Base-by-base conservation (phyloP, 2,113 vertebrate species). In the Microtus richardsoni region DNA sequence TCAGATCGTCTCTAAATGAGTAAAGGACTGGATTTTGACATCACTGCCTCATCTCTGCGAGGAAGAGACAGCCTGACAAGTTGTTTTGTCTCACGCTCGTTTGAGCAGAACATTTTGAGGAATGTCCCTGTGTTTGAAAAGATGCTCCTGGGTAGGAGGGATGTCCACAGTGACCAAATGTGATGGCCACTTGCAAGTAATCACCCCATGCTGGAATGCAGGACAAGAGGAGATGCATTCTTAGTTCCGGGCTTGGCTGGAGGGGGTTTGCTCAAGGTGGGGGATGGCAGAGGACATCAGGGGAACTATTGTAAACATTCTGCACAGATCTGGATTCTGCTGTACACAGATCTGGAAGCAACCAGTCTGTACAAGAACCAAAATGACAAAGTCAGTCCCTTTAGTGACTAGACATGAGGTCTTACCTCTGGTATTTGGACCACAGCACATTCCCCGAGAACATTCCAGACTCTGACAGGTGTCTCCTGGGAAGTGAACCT, bases 71-170 rank as follows among this genome's bases (percentile, higher is more conserved):
- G 85, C 49, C 80, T 47, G 88, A 96, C 97, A 95, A 96, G 97
- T 86, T 96, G 97, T 97, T 96, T 94, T 97, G 97, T 97, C 96
- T 94, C 92, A 96, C 16, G 96, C 92, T 97, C 96, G 49, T 97
- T 95, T 95, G 92, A 98, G 96, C 95, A 95, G 95, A 98, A 98
- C 88, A 97, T 97, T 92, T 86, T 97, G 97, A 98, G 96, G 80
- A 96, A 98, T 94, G 83, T 91, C 80, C 90, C 92, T 16, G 4
- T 75, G 75, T 95, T 88, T 91, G 52, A 90, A 93, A 94, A 82
- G 90, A 87, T 89, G 58, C 71, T 19, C 17, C 84, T 5, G 54
- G 79, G 73, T 14, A 95, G 92, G 82, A 97, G 89, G 94, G 94
- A 97, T 95, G 49, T 86, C 88, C 28, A 2, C 58, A 28, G 86